Base-by-base conservation (phyloP, 1,140 invertebrate species). In the Paramacrobiotus metropolitanus region DNA sequence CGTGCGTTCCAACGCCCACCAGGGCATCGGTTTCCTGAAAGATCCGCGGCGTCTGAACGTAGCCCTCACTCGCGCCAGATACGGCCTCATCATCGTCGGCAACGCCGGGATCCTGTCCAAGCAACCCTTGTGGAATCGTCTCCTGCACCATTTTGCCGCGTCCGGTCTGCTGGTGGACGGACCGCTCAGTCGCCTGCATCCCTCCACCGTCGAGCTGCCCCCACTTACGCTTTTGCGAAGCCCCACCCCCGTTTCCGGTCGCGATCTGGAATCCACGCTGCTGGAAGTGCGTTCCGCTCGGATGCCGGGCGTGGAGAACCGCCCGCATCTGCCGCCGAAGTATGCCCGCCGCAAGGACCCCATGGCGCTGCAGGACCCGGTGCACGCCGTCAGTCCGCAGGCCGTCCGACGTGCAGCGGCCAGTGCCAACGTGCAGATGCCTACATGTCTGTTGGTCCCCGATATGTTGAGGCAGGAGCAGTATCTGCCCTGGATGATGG, bases 81-180 rank as follows among this genome's bases (percentile, higher is more conserved):
- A 89, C 74, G 95, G 95, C 20, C 84, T 98, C 28, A 96, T 99
- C 48, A 91, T 99, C 65, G 89, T 99, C 60, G 95, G 95, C 48
- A 99, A 99, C 75, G 93, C 95, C 0, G 98, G 97, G 75, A 91
- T 99, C 4, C 76, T 99, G 0, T 90, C 92, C 0, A 96, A 95
- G 73, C 93, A 99, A 76, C 87, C 89, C 1, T 75, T 99, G 0
- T 99, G 95, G 94, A 96, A 99, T 72, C 91, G 99, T 70, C 74
- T 99, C 63, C 75, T 99, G 24, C 89, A 86, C 34, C 95, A 94
- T 69, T 99, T 94, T 76, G 98, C 98, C 70, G 93, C 98, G 69
- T 87, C 94, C 65, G 88, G 91, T 69, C 89, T 95, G 30, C 75
- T 99, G 1, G 93, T 97, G 0, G 95, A 99, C 76, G 95, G 95